A percentile compares a stretch with the other conserved stretches of the same genome.
Evolutionary conservation across 1,140 invertebrate genomes (phyloP).

Genomic region (Macrobrachium rosenbergii): DNA sequence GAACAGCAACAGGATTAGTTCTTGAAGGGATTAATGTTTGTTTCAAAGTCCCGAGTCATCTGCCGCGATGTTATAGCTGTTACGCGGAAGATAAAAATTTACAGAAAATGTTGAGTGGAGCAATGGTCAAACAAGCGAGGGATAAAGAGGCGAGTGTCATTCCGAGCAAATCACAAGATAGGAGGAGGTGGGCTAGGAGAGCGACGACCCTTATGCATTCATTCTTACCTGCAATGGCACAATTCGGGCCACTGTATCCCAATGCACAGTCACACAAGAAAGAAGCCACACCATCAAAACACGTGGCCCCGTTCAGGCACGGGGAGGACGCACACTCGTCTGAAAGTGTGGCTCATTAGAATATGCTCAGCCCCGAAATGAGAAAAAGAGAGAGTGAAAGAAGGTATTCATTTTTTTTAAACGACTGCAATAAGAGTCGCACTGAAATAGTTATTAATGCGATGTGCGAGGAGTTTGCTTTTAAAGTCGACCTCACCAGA

Average conservation of each 20-base stretch:
- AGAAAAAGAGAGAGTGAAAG: not conserved
- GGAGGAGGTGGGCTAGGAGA: not conserved
- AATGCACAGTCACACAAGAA: slow-evolving; percentile 65
- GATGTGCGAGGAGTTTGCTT: no score
- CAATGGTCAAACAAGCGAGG: no score
- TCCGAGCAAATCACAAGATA: not conserved
- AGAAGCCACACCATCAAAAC: slow-evolving; percentile 71
- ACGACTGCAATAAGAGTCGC: slow-evolving; percentile 67
- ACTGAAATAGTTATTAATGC: not conserved
- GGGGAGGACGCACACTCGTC: slow-evolving; percentile 65
- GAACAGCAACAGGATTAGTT: no score
- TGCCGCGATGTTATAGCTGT: no score
- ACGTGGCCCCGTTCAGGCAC: slow-evolving; percentile 69
- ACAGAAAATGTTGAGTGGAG: no score
- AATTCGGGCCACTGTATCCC: slow-evolving; percentile 65
- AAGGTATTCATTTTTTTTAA: slow-evolving; percentile 75
- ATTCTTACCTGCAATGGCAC: slow-evolving; percentile 68
- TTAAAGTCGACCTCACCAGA: no score
- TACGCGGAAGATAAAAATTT: no score
- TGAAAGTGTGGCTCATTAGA: slow-evolving; percentile 53
- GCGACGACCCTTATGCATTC: not conserved
- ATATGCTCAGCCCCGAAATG: not conserved
- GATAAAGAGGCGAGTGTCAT: not conserved
- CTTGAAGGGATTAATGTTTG: no score
- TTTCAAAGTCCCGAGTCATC: no score